Conservation (phyloP, 1,140 invertebrate species). For the Penaeus vannamei region DNA sequence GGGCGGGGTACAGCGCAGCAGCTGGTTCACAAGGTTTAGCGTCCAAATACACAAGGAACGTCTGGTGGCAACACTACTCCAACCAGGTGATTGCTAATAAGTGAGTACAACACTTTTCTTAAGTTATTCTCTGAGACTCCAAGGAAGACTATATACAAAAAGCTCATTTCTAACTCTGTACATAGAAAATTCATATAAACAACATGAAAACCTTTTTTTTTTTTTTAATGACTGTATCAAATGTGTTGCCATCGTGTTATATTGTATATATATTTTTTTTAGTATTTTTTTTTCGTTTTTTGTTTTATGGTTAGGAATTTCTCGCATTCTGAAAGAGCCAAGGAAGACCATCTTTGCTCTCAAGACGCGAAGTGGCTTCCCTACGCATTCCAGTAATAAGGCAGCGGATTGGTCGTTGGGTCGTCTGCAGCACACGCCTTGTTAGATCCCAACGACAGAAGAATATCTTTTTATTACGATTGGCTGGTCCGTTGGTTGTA, state of each 20-base stretch:
- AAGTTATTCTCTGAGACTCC: slow-evolving; percentile 60
- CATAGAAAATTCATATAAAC: slow-evolving; percentile 62
- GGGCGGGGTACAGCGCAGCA: background rate
- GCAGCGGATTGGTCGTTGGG: slow-evolving; percentile 40
- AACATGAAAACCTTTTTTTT: slow-evolving; percentile 49
- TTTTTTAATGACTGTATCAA: slow-evolving; percentile 46
- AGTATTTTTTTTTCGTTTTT: too few relatives aligned
- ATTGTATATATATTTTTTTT: slow-evolving; percentile 22
- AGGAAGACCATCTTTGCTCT: slow-evolving; percentile 53
- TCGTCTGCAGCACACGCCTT: background rate
- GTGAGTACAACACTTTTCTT: slow-evolving; percentile 24
- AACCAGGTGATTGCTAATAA: slow-evolving; percentile 29
- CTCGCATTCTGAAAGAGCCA: slow-evolving; percentile 30
- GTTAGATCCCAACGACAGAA: background rate
- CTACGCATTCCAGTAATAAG: slow-evolving; percentile 49
- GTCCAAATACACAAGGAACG: slow-evolving; percentile 16
- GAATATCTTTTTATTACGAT: background rate
- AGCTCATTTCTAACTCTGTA: slow-evolving; percentile 53
- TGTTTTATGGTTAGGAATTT: background rate
- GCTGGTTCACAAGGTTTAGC: slow-evolving; percentile 7
- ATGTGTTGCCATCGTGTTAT: slow-evolving; percentile 43
- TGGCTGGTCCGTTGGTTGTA: too few relatives aligned
- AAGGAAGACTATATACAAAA: slow-evolving; percentile 60
- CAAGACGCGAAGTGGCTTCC: slow-evolving; percentile 40
- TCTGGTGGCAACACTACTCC: slow-evolving; percentile 14